These are phyloP conservation scores for Squalus acanthias DNA, from an alignment of 2,797 vertebrate genomes.

Conservation along the genomic window DNA sequence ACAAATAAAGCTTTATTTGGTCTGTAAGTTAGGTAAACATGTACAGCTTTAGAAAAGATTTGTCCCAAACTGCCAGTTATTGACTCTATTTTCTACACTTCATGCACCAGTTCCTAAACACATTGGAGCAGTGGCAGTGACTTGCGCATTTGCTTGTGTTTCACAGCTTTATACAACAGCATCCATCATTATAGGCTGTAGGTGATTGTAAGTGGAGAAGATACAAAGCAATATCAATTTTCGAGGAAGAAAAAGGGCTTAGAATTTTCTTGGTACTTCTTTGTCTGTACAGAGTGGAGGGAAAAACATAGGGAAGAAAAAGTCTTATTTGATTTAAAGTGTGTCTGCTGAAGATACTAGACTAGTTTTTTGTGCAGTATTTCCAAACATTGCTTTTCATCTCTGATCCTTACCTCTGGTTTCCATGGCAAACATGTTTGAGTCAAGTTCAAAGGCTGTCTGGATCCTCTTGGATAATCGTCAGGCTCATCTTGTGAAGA, in stretches of 20 bases:
- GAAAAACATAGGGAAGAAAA: background rate
- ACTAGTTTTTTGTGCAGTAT: background rate
- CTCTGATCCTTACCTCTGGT: conserved; percentile 58
- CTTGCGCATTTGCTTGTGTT: background rate
- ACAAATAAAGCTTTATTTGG: background rate
- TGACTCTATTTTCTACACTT: background rate
- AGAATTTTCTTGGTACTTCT: background rate
- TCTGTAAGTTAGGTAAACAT: background rate
- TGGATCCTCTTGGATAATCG: conserved; percentile 54
- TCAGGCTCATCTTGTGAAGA: conserved; percentile 39
- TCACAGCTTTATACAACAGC: background rate
- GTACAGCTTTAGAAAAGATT: background rate
- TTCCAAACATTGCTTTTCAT: background rate
- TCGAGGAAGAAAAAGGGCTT: background rate
- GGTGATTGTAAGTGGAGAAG: background rate
- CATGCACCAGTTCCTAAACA: background rate
- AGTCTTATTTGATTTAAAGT: background rate
- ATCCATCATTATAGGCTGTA: no score
- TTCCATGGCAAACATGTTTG: conserved; percentile 67
- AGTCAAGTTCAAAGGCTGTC: conserved; percentile 59
- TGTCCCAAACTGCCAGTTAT: background rate
- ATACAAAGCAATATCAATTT: background rate
- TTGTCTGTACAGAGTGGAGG: background rate
- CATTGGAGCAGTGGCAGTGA: background rate
- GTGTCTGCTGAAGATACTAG: background rate